Percentiles rank a stretch among this genome's conserved stretches.
These are phyloP conservation scores for Prochilodus magdalenae DNA, from an alignment of 2,113 vertebrate species.

Conservation along the genomic window DNA sequence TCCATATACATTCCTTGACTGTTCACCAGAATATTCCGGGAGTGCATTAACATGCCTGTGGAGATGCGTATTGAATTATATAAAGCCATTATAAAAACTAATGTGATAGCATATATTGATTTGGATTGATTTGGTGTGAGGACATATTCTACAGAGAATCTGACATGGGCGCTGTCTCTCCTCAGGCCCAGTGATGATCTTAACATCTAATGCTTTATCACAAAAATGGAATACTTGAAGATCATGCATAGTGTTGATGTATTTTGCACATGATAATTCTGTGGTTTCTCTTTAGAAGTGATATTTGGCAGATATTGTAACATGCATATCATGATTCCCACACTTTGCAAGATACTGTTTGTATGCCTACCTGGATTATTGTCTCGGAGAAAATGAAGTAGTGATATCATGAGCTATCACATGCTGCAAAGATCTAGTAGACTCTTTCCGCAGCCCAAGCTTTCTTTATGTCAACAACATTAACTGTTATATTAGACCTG, in stretches of 20 bases:
- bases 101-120: not conserved
- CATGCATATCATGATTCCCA: conserved; percentile 14
- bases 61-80: not conserved
- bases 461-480: not conserved
- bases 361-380: conserved; percentile 20
- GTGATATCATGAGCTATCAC: conserved; percentile 31
- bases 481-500: not conserved
- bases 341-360: conserved; percentile 3
- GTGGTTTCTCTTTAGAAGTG: conserved; percentile 20
- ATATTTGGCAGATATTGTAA: conserved; percentile 6
- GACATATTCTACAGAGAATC: not conserved
- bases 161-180: conserved; percentile 8
- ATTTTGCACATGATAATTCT: conserved; percentile 20
- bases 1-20: not conserved
- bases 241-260: conserved; percentile 22
- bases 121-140: not conserved
- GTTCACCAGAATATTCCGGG: not conserved
- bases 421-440: conserved; percentile 3
- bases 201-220: not conserved
- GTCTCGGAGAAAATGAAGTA: not conserved
- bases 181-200: not conserved
- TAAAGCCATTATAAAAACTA: not conserved
- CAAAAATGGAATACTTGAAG: conserved; percentile 16
- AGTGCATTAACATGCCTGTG: conserved; percentile 45
- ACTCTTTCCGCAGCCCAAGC: conserved; percentile 3